Conservation (phyloP, 2,113 vertebrate genomes). For the Polypterus senegalus region DNA sequence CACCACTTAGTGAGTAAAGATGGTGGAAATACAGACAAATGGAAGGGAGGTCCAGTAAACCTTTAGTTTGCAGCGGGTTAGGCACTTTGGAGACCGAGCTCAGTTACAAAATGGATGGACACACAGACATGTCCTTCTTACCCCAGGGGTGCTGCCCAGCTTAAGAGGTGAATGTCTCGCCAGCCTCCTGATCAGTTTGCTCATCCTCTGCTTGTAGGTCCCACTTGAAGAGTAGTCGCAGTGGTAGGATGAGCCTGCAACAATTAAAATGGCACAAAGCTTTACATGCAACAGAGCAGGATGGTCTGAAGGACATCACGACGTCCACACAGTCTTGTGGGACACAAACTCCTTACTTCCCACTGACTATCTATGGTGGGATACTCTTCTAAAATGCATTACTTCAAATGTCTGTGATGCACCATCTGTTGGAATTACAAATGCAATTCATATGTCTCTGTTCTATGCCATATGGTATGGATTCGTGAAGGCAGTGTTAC, state of each 20-base stretch:
- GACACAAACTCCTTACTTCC: too few species aligned
- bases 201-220: conserved; percentile 6
- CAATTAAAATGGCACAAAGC: too few species aligned
- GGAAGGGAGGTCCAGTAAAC: not conserved
- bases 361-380: too few species aligned
- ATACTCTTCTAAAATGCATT: too few species aligned
- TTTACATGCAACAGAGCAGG: too few species aligned
- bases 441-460: too few species aligned
- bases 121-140: not conserved
- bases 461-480: too few species aligned
- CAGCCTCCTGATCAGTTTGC: not conserved
- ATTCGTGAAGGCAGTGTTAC: too few species aligned
- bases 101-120: not conserved
- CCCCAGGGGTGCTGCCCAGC: conserved; percentile 7
- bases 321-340: too few species aligned
- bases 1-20: not conserved
- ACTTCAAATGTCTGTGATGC: too few species aligned
- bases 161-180: conserved; percentile 3
- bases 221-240: not conserved
- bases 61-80: not conserved
- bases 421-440: too few species aligned
- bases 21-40: not conserved
- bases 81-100: not conserved
- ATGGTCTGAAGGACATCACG: too few species aligned
- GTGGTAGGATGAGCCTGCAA: not conserved